A percentile compares a stretch with the other conserved stretches of the same genome.
Evolutionary conservation across 1,140 invertebrate species (phyloP).

Genomic region (Notospermus geniculatus): DNA sequence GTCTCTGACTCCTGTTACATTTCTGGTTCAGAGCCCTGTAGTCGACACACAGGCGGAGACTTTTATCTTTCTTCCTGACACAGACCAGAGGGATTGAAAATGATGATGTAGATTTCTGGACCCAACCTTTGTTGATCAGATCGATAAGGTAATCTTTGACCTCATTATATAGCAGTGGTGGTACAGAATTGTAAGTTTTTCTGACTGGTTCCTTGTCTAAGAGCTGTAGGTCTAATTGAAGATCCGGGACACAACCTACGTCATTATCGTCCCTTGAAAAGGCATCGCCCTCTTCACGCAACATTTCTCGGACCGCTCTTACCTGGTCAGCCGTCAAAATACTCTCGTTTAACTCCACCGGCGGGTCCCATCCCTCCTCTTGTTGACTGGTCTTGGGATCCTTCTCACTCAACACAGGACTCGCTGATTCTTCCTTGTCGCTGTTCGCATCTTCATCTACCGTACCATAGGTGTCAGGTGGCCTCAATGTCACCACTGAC

Average conservation of each 20-base stretch:
- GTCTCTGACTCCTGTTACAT: not conserved
- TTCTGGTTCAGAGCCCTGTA: slow-evolving; percentile 20
- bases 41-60: slow-evolving; percentile 25
- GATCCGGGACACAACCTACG: slow-evolving; percentile 19
- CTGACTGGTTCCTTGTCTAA: slow-evolving; percentile 18
- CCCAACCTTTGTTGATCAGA: slow-evolving; percentile 13
- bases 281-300: slow-evolving; percentile 12
- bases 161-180: slow-evolving; percentile 23
- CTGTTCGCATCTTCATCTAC: too few species aligned
- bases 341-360: not conserved
- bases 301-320: slow-evolving; percentile 4
- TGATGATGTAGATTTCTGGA: slow-evolving; percentile 11
- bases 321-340: slow-evolving; percentile 8
- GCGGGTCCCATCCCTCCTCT: too few species aligned
- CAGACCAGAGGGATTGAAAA: slow-evolving; percentile 22
- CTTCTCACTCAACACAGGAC: too few species aligned
- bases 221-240: slow-evolving; percentile 18
- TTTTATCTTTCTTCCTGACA: slow-evolving; percentile 16
- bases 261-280: slow-evolving; percentile 21
- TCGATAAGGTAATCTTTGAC: slow-evolving; percentile 25
- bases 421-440: too few species aligned
- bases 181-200: slow-evolving; percentile 20
- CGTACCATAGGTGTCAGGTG: too few species aligned
- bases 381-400: too few species aligned
- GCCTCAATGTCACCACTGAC: too few species aligned